These are phyloP conservation scores for Nemapogon koenigi DNA, from an alignment of 2,888 invertebrate genomes.

Conservation along the genomic window DNA sequence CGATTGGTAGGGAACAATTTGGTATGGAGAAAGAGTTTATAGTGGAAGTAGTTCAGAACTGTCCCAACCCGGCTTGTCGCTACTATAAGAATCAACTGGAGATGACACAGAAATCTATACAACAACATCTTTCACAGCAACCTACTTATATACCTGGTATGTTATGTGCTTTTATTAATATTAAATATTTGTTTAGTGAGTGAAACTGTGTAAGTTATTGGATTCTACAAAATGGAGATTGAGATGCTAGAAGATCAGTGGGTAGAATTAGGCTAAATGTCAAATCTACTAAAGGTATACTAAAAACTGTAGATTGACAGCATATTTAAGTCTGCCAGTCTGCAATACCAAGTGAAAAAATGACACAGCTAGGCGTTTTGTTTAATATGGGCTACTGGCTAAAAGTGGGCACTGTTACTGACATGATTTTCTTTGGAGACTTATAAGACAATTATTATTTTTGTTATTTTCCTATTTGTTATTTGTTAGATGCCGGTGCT, in stretches of 20 bases:
- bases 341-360: too few species aligned
- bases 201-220: too few species aligned
- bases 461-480: not conserved
- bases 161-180: not conserved
- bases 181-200: not conserved
- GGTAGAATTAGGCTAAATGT: too few species aligned
- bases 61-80: constrained; percentile 86
- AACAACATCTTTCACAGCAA: constrained; percentile 68
- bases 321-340: constrained; percentile 13
- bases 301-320: not conserved
- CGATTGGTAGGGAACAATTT: constrained; percentile 81
- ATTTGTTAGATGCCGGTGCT: constrained; percentile 36
- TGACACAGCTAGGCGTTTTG: too few species aligned
- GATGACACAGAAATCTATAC: constrained; percentile 73
- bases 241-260: too few species aligned
- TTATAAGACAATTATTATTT: not conserved
- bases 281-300: too few species aligned
- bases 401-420: too few species aligned
- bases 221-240: too few species aligned
- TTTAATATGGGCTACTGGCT: too few species aligned
- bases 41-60: constrained; percentile 86
- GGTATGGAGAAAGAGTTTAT: constrained; percentile 92
- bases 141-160: constrained; percentile 60
- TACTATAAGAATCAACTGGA: constrained; percentile 87
- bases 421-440: not conserved